Percentiles rank a stretch among this genome's conserved stretches.
Evolutionary conservation across 2,888 invertebrate genomes (phyloP).

Genomic region (Eurois occulta): DNA sequence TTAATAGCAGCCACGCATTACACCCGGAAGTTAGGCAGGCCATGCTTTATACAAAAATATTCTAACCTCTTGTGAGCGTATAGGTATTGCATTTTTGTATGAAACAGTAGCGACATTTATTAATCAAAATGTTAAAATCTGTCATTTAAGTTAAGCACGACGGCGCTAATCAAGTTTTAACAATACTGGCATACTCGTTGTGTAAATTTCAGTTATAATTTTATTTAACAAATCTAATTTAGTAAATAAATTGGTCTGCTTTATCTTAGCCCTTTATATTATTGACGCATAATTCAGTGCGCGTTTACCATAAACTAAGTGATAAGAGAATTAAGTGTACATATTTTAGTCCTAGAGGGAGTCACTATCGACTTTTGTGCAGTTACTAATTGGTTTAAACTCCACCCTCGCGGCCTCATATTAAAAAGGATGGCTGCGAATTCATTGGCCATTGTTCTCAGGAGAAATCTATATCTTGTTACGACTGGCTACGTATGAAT

Average conservation of each 20-base stretch:
- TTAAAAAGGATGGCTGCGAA: no score
- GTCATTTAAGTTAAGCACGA: neutral
- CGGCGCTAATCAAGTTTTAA: neutral
- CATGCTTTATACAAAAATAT: no score
- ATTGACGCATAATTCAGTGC: conserved; percentile 32
- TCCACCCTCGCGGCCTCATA: no score
- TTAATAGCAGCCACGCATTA: no score
- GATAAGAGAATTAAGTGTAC: conserved; percentile 6
- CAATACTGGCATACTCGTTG: neutral
- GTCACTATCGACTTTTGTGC: no score
- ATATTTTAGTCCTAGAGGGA: neutral
- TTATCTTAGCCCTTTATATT: conserved; percentile 11
- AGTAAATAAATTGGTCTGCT: conserved; percentile 23
- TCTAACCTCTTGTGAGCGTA: no score
- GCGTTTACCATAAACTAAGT: conserved; percentile 17
- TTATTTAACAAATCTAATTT: conserved; percentile 10
- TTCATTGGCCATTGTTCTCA: no score
- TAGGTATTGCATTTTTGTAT: neutral
- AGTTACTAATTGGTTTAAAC: no score
- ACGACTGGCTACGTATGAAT: no score
- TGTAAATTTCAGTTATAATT: neutral
- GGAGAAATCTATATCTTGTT: no score
- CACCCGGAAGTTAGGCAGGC: no score
- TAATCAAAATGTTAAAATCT: neutral
- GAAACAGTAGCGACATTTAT: neutral